Evolutionary conservation across 2,113 vertebrate genomes (phyloP).

Genomic region (Engraulis encrasicolus): DNA sequence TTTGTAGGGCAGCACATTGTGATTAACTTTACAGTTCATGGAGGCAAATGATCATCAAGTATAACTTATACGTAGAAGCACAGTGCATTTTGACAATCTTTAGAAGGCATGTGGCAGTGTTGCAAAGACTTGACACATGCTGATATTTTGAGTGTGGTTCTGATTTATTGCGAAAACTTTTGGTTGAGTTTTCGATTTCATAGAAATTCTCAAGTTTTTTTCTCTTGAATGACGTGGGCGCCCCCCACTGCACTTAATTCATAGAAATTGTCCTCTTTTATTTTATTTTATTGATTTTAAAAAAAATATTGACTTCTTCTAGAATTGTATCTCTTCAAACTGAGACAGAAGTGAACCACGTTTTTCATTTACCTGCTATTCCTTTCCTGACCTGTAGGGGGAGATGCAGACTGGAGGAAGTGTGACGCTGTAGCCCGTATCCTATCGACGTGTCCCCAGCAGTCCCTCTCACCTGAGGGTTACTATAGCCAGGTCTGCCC

Average conservation of each 20-base stretch:
- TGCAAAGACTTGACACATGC: too few species aligned
- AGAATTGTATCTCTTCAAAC: background rate
- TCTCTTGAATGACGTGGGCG: too few species aligned
- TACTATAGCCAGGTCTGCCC: slow-evolving; percentile 88
- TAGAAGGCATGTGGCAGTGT: too few species aligned
- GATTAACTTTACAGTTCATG: too few species aligned
- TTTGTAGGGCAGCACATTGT: too few species aligned
- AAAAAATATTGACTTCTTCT: background rate
- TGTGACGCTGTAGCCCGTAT: slow-evolving; percentile 88
- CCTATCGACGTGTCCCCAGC: slow-evolving; percentile 89
- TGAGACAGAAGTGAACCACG: background rate
- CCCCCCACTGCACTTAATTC: too few species aligned
- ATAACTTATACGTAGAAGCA: background rate
- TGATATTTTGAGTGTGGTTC: background rate
- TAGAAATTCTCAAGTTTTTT: too few species aligned
- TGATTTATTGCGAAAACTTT: too few species aligned
- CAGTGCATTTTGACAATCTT: background rate
- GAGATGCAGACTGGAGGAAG: slow-evolving; percentile 88
- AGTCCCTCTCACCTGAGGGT: slow-evolving; percentile 80
- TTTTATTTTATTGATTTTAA: background rate
- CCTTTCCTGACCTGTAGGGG: slow-evolving; percentile 64
- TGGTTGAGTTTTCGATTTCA: too few species aligned
- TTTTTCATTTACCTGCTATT: slow-evolving; percentile 20
- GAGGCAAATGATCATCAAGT: too few species aligned
- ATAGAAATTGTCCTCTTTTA: too few species aligned